Base-by-base conservation (phyloP, 2,113 vertebrate genomes). In the Serilophus lunatus region DNA sequence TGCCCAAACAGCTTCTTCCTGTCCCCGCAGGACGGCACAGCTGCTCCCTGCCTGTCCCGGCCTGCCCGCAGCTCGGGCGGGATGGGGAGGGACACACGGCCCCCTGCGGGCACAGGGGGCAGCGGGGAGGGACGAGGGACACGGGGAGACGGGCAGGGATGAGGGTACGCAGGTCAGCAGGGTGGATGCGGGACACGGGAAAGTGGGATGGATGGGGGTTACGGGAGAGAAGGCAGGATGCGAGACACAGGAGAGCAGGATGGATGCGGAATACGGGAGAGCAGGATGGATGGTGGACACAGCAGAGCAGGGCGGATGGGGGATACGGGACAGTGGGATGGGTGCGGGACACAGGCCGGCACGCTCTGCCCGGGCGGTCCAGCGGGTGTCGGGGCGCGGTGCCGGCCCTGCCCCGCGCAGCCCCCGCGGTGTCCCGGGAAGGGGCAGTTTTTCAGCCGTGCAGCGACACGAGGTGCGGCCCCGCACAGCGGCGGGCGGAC, bases 381-480 rank as follows among this genome's bases (percentile, higher is more conserved):
- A n/a, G 33, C 20, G 36, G 66, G 38, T 25, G 31, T 36, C 31
- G 38, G 10, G 10, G 18, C 2, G 80, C 44, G 45, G 8, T 64
- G n/a, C 45, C 71, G 35, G 71, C 42, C 24, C 44, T 11, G 42
- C 9, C 71, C 71, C 36, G n/a, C n/a, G n/a, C n/a, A n/a, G n/a
- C n/a, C n/a, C n/a, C n/a, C n/a, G 8, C 35, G 50, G 29, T 12
- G 24, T 4, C 18, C 18, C 16, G 5, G 5, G 26, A 40, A 13
- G 3, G 14, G 23, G 1, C 40, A 0, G 20, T 18, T 3, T 33
- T 71, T 26, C 28, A 49, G 22, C 20, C 33, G 1, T 0, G 59
- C 31, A 25, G 7, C 36, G 7, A 6, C 36, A 13, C 10, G 29
- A 22, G 18, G 74, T 12, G 70, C 31, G 9, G 72, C 61, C 25